Base-by-base conservation (phyloP, 1,140 invertebrate species). In the Archivesica marissinica region DNA sequence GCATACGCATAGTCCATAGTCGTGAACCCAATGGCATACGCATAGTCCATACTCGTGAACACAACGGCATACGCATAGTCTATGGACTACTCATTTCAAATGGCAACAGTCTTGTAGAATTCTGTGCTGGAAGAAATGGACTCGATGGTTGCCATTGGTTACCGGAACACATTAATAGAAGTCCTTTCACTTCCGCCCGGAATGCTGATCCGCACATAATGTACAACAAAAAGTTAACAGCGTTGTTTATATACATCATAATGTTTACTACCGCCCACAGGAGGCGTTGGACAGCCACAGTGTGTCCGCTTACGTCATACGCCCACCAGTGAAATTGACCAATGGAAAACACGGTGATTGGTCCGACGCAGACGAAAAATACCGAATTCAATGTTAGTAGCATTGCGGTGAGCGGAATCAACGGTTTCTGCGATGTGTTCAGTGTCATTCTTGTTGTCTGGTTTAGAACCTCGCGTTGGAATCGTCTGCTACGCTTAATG, bases 351-450 rank as follows among this genome's bases (percentile, higher is more conserved):
- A 82, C 52, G 68, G 41, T 82, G 6, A 72, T 44, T 11, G 79
- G 79, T 7, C 66, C 68, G 17, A 82, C 61, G 54, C 79, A 82
- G 41, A 82, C 9, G 68, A 82, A 82, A 56, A 82, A 82, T 30
- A 82, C 66, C n/a, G 52, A 41, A 15, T 74, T 74, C 41, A 82
- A 72, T 35, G 79, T 82, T 20, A 82, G 41, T 23, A 82, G 44
- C 33, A 74, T 59, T 28, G 79, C 50, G 0, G 79, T 82, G 35
- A 82, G 39, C 28, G 66, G 52, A 41, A 74, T 47, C 1, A 54
- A 15, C 11, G 35, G 64, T 54, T 82, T 82, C 52, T 56, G 66
- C 30, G 50, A 3, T 2, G 50, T n/a, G 17, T 47, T 59, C 20
- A 0, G 2, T n/a, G 59, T 13, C 6, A 39, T 20, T 15, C 68